These are phyloP conservation scores for Clarias fuscus DNA, from an alignment of 2,797 vertebrate genomes.

Conservation along the genomic window DNA sequence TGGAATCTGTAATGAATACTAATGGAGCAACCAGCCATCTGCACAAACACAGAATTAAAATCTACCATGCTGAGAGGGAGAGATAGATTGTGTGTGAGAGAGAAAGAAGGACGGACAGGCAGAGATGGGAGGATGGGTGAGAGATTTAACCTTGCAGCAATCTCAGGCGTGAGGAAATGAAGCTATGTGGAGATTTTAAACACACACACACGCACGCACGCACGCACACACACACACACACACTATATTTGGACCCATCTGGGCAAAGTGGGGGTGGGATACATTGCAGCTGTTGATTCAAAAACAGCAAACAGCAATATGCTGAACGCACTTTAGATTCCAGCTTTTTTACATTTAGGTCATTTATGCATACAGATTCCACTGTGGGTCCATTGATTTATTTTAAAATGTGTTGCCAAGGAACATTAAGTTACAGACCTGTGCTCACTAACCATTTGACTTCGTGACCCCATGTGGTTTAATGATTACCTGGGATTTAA, in stretches of 20 bases:
- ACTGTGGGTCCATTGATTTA: background rate
- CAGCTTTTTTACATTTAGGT: background rate
- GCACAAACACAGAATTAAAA: conserved; percentile 89
- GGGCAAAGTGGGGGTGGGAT: conserved; percentile 18
- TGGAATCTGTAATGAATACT: conserved; percentile 88
- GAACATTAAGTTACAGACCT: conserved; percentile 24
- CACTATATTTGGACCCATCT: conserved; percentile 5
- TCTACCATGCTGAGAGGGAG: conserved; percentile 84
- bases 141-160: conserved; percentile 46
- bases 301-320: background rate
- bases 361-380: conserved; percentile 12
- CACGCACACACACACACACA: conserved; percentile 5
- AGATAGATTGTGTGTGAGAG: conserved; percentile 59
- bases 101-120: conserved; percentile 71
- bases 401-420: conserved; percentile 22
- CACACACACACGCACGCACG: conserved; percentile 19
- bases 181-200: conserved; percentile 32
- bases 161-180: conserved; percentile 37
- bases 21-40: conserved; percentile 82
- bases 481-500: conserved; percentile 42
- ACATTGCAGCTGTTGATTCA: conserved; percentile 12
- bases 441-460: conserved; percentile 31
- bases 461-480: conserved; percentile 28
- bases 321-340: background rate
- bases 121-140: conserved; percentile 57